phyloP scores from a whole-genome alignment of 1,140 invertebrate genomes.

The Brachionus rubens region DNA sequence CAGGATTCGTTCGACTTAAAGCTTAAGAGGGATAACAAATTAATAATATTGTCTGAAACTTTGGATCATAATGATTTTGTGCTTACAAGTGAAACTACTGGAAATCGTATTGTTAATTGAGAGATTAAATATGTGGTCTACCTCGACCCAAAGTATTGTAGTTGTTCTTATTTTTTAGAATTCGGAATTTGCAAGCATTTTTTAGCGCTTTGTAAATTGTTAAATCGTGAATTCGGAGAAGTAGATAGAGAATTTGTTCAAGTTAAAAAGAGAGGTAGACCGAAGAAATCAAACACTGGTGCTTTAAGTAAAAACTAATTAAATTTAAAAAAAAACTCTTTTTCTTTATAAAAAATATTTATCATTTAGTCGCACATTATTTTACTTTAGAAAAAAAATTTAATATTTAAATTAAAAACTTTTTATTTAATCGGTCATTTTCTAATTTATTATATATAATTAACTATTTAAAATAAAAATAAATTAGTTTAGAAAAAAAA shows the following conservation, averaged over 20 bases:
- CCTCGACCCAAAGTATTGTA: conserved; percentile 1
- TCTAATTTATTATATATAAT: neutral
- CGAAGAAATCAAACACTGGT: conserved; percentile 1
- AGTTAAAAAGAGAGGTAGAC: conserved; percentile 5
- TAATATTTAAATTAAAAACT: neutral
- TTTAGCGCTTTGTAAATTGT: neutral
- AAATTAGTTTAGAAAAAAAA: neutral
- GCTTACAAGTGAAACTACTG: neutral
- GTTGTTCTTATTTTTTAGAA: conserved; percentile 7
- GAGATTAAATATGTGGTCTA: neutral
- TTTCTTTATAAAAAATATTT: conserved; percentile 10
- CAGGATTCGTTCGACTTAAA: neutral
- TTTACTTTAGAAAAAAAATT: neutral
- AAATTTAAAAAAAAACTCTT: neutral
- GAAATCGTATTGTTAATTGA: conserved; percentile 3
- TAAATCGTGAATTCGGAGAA: neutral
- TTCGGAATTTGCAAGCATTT: conserved; percentile 7
- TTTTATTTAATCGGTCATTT: neutral
- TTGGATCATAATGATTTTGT: neutral
- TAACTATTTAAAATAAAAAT: conserved; percentile 13
- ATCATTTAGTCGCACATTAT: neutral
- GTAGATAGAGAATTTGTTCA: neutral
- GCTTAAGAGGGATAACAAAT: neutral
- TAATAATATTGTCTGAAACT: neutral
- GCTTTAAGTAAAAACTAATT: conserved; percentile 8